Evolutionary conservation across 2,797 vertebrate genomes (phyloP), one percentile per base, ranked within the genome.

Genomic region (Lacerta bilineata): DNA sequence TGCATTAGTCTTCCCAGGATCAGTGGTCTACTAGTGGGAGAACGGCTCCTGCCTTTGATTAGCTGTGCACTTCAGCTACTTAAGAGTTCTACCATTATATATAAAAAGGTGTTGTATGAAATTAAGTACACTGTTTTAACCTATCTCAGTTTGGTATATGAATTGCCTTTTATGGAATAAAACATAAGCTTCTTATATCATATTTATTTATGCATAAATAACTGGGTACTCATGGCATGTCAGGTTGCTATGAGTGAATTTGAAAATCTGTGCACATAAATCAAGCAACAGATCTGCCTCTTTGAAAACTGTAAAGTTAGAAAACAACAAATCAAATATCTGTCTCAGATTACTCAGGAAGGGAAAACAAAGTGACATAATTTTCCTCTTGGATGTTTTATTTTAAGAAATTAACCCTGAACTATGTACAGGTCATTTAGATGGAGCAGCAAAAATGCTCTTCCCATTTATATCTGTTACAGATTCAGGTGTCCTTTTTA

Each of bases 311-410:
- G 17, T 33, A 72, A 71, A 80, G 23, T 33, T 29, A 17, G 71
- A 87, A 59, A 80, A 43, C 77, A 81, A 80, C 23, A 41, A 71
- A 78, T 86, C 61, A 68, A 74, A 72, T n/a, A n/a, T 13, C 50
- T 86, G 20, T 25, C 80, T 87, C 50, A 61, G 61, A 80, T 74
- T 11, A 8, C 39, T 64, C 23, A 20, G 72, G 59, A 66, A 85
- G 41, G 39, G 46, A 68, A 85, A 61, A 43, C 27, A 74, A 46
- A 86, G 50, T 46, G 43, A 2, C n/a, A 68, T 8, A 66, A 68
- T 69, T 78, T 46, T 10, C 61, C 68, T 55, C 50, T 55, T 55
- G 50, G 50, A 55, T 55, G 13, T 55, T 55, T 55, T 55, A 55
- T 55, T 55, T 55, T 55, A 55, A 43, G 61, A 72, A 87, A 59